Base-by-base conservation (phyloP, 2,888 invertebrate species). In the Troglohyphantes excavatus region DNA sequence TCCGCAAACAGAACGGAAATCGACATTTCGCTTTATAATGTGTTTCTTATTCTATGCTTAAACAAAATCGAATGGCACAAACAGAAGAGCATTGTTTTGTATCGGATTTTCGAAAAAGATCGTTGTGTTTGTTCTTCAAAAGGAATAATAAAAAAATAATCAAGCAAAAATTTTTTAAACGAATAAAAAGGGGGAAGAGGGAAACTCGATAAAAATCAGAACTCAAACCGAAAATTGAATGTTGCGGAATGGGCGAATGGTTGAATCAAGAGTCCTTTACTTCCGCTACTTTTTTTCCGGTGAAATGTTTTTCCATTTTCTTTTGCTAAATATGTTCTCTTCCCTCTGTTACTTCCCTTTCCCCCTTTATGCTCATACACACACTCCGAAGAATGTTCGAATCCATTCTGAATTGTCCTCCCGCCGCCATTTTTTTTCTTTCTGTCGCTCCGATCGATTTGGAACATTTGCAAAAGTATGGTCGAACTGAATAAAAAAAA, bases 151-250 rank as follows among this genome's bases (percentile, higher is more conserved):
- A 33, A 61, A n/a, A 61, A 26, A 29, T 3, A 82, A 21, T 27
- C 33, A 11, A 23, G n/a, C n/a, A 29, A 53, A 75, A 76, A 68
- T 9, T 19, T 33, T n/a, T 29, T 33, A 59, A 76, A 68, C 43
- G 23, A 76, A 76, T 68, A 27, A 73, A 65, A 73, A 78, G 27
- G 46, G 46, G 5, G 33, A 33, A 76, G 75, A 29, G 23, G 70
- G 59, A 65, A 87, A 87, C 75, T 82, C 88, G 88, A 88, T 88
- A 88, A 82, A 88, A 88, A 88, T 88, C 88, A 88, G 82, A 88
- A 82, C 82, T 73, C 88, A 82, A 73, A 88, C 88, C 82, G 88
- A 88, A 88, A 88, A 88, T 88, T 88, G 88, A 88, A 88, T 88
- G 82, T 88, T 88, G 68, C 75, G 53, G 61, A 81, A 75, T 88